Evolutionary conservation across 2,113 vertebrate genomes (phyloP).

Genomic region (Aramus guarauna): DNA sequence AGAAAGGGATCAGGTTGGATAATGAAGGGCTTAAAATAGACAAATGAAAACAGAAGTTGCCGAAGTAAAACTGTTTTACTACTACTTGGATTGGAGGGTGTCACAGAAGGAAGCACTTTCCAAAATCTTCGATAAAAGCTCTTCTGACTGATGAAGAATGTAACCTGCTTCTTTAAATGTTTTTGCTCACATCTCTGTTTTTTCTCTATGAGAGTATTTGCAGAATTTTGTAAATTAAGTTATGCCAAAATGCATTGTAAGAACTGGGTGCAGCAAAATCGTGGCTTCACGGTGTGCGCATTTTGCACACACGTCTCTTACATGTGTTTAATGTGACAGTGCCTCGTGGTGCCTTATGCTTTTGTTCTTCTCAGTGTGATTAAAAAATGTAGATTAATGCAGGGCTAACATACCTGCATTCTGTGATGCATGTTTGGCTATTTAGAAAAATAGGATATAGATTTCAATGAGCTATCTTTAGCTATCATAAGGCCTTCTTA

Average conservation of each 20-base stretch:
- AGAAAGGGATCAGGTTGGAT: not conserved
- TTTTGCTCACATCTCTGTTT: not conserved
- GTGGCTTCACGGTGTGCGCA: fast-evolving
- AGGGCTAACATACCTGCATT: constrained; percentile 19
- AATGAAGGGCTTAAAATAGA: not conserved
- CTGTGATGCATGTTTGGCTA: constrained; percentile 27
- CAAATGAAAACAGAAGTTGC: not conserved
- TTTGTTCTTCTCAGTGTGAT: constrained; percentile 19
- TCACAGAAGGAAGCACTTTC: not conserved
- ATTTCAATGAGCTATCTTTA: constrained; percentile 46
- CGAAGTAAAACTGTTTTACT: not conserved
- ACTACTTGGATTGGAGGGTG: not conserved
- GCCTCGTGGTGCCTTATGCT: not conserved
- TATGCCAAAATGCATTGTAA: not conserved
- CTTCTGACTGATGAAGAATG: not conserved
- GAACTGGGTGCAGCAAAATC: not conserved
- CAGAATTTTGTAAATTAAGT: not conserved
- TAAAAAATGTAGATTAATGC: constrained; percentile 20
- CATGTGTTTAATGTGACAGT: fast-evolving
- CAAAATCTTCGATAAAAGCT: not conserved
- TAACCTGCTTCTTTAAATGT: not conserved
- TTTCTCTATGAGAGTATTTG: not conserved
- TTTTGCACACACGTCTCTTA: not conserved
- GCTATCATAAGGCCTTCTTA: constrained; percentile 6
- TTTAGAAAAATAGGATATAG: constrained; percentile 41